A percentile compares a stretch with the other conserved stretches of the same genome.
These are phyloP conservation scores for Kryptopterus vitreolus DNA, from an alignment of 2,797 vertebrate species.

Conservation along the genomic window DNA sequence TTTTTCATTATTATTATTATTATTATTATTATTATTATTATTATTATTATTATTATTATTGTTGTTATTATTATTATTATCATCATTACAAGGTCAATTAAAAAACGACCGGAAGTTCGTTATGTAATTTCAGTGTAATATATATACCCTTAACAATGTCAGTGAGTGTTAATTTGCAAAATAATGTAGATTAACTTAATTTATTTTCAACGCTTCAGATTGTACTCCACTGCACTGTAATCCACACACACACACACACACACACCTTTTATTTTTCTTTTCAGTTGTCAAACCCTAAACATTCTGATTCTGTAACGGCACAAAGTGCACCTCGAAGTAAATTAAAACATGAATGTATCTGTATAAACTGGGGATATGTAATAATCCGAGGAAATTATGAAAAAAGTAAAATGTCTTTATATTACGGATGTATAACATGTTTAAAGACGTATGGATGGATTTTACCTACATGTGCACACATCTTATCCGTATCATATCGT, in stretches of 20 bases:
- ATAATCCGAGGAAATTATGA: neutral
- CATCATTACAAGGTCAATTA: too few species aligned
- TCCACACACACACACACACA: too few species aligned
- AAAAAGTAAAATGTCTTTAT: neutral
- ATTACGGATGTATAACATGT: neutral
- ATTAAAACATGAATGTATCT: neutral
- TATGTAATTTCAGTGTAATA: neutral
- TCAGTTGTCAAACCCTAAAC: neutral
- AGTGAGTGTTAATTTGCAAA: neutral
- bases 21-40: too few species aligned
- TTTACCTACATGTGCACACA: neutral
- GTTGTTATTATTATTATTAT: too few species aligned
- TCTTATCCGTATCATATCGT: too few species aligned
- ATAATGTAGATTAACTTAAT: neutral
- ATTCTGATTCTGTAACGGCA: neutral
- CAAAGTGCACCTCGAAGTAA: neutral
- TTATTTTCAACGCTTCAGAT: too few species aligned
- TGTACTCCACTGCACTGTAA: neutral
- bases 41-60: neutral
- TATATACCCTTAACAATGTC: neutral
- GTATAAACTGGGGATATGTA: neutral
- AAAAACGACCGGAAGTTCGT: too few species aligned
- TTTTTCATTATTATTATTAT: too few species aligned
- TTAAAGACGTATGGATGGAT: neutral
- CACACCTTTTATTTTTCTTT: neutral